Base-by-base conservation (phyloP, 2,113 vertebrate species). In the Lepus timidus region DNA sequence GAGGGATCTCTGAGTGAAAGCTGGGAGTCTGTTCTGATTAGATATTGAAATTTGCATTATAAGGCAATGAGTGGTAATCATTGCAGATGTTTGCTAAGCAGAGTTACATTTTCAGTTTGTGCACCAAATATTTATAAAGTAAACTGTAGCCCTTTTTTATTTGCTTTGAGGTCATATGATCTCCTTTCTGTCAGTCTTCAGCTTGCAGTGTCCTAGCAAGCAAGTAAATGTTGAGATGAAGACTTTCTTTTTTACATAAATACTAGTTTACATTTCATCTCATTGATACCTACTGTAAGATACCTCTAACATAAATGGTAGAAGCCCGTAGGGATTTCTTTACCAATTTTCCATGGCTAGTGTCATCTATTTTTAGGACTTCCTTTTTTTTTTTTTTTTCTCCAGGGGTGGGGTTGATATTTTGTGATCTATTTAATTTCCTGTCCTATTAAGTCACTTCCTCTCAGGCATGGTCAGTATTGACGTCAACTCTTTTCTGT, bases 101-200 rank as follows among this genome's bases (percentile, higher is more conserved):
- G 79, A 96, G 71, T 97, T 97, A 97, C 79, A 49, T 96, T 94
- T 95, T 64, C 80, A 90, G 62, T 85, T 93, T 44, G 29, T 11
- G 9, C 71, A 94, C 62, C 92, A 95, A 92, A 79, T 95, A 84
- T 78, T 92, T 96, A 68, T 93, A 85, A 96, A 83, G 73, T 96
- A 88, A 92, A 88, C 61, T 14, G 5, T 51, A 94, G 51, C 36
- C 75, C 51, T 83, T 92, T 84, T 87, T 95, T 80, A n/a, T 78
- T 97, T 97, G 73, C 22, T 82, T 13, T 4, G 1, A 84, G 64
- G 49, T 76, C 70, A 73, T 78, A 19, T 0, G 9, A 75, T 87
- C 74, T 2, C 0, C 0, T 83, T 85, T 91, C 94, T 95, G 33
- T 92, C 85, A 49, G 36, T 95, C 95, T 92, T 94, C 61, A 91